Evolutionary conservation across 1,140 invertebrate genomes (phyloP), one percentile per base, ranked within the genome.

Genomic region (Drosophila setifemur): DNA sequence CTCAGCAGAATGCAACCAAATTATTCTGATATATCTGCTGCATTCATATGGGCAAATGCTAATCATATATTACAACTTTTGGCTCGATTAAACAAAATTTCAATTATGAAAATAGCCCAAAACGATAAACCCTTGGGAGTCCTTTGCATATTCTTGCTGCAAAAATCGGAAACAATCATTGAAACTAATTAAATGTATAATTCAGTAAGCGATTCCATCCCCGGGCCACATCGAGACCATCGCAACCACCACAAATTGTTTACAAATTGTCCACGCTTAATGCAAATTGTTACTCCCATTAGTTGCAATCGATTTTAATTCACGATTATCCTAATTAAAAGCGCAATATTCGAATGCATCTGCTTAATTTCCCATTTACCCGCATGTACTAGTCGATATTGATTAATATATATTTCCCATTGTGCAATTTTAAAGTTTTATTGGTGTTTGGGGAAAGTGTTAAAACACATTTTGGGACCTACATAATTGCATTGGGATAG

Each of bases 91-190:
- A 50, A 68, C 66, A 69, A 58, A 43, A 55, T 77, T 83, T 82
- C 49, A 83, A 83, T 82, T 83, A 82, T 83, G 73, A 58, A 82
- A 83, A 81, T 75, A 29, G 37, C 6, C 50, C 49, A 58, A 23
- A 75, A 61, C 47, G 67, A 64, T 55, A 39, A 55, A 64, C 55
- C n/a, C 44, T 33, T 23, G 40, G 40, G 58, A 47, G 45, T 48
- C 31, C 11, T 12, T 63, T 23, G 31, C 18, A 16, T 14, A 54
- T 33, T 44, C 4, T 23, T 6, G 25, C 31, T 25, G 29, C 25
- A 31, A 45, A 68, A 68, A 55, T 49, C 42, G 43, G 2, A 16
- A 26, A 33, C 19, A 7, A 18, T 19, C 40, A 42, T 42, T 54
- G 26, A 16, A 55, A 29, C 23, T 55, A 69, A 68, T 69, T 69